Evolutionary conservation across 2,888 invertebrate genomes (phyloP).

Genomic region (Noctua fimbriata): DNA sequence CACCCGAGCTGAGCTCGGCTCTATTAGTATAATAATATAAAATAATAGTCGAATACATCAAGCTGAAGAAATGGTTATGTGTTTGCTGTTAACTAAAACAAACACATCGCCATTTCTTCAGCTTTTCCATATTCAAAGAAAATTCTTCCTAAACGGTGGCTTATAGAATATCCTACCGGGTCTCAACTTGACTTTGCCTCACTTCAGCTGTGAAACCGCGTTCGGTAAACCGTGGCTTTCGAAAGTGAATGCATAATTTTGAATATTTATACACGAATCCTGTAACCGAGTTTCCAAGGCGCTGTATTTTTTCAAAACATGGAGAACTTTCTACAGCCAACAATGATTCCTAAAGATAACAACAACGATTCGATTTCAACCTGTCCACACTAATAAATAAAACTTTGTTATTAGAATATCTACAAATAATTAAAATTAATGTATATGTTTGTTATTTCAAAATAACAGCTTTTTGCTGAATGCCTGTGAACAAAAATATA

Average conservation of each 20-base stretch:
- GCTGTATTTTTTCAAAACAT: neutral
- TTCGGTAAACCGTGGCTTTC: constrained; percentile 24
- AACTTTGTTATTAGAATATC: too few relatives aligned
- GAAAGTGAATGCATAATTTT: constrained; percentile 37
- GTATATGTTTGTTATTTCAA: too few relatives aligned
- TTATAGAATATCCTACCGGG: constrained; percentile 17
- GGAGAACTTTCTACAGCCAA: neutral
- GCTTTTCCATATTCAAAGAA: neutral
- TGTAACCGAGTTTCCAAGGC: neutral
- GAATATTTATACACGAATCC: constrained; percentile 27
- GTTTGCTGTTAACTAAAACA: neutral
- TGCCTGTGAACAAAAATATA: too few relatives aligned
- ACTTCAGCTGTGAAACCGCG: constrained; percentile 31
- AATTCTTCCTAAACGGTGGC: neutral
- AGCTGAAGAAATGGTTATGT: neutral
- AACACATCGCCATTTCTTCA: neutral
- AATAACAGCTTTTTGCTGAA: too few relatives aligned
- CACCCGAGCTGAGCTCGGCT: too few relatives aligned
- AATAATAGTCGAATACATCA: neutral
- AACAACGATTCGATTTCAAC: neutral
- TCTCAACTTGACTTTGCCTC: constrained; percentile 14
- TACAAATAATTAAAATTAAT: too few relatives aligned
- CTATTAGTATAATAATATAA: neutral
- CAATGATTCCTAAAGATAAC: neutral
- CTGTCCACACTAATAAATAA: neutral